These are phyloP conservation scores for Lophura nycthemera DNA, from an alignment of 2,113 vertebrate species.

Conservation along the genomic window DNA sequence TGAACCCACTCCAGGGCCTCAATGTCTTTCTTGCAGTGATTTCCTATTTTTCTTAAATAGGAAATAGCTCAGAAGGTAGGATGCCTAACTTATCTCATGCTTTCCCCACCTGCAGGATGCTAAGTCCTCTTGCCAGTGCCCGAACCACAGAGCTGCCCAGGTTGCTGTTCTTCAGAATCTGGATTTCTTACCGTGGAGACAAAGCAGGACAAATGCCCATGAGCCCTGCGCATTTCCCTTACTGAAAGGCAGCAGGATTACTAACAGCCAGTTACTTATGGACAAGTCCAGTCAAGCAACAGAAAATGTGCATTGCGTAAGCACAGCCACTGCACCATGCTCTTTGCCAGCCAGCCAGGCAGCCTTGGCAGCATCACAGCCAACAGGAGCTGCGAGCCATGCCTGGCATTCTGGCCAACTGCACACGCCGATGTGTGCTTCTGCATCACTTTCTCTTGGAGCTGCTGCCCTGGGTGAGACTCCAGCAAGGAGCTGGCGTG, in stretches of 20 bases:
- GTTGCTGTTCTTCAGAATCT: neutral
- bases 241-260: neutral
- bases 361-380: neutral
- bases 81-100: neutral
- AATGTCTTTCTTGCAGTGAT: too few species aligned
- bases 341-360: neutral
- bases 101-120: neutral
- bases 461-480: accelerated
- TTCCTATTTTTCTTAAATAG: neutral
- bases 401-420: neutral
- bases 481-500: neutral
- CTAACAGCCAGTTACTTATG: neutral
- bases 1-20: too few species aligned
- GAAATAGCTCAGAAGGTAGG: neutral
- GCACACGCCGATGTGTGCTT: neutral
- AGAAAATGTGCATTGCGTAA: accelerated
- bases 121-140: neutral
- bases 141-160: neutral
- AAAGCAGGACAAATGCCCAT: accelerated
- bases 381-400: neutral
- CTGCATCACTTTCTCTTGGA: neutral
- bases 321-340: neutral
- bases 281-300: conserved; percentile 51
- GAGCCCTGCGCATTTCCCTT: neutral
- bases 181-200: neutral